Evolutionary conservation across 1,140 invertebrate genomes (phyloP), one percentile per base, ranked within the genome.

Genomic region (Nasonia giraulti): DNA sequence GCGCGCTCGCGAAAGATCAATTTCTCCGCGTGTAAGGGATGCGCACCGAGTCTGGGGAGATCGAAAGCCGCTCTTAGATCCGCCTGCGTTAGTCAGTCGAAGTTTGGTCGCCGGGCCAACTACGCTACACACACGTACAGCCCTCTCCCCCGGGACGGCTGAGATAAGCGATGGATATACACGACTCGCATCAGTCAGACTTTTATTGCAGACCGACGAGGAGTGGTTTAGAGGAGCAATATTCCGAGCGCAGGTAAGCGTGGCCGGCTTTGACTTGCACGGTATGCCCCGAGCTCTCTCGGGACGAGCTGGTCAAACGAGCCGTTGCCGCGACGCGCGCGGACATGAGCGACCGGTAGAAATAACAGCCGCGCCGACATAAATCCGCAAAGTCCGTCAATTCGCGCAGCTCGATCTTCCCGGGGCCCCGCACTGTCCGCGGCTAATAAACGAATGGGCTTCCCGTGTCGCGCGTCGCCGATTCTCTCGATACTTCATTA

Each of bases 1-100:
- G 10, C 47, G 10, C 47, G 62, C n/a, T 14, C 55, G 50, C 66
- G 44, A 83, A 83, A 68, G 79, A 85, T 81, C 84, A 85, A 77
- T 75, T 81, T 81, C 62, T 68, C 44, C 75, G 14, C 23, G 20
- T 31, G 50, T n/a, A 37, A n/a, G 81, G 73, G 50, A 10, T 66
- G 71, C 12, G 1, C n/a, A 20, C 3, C n/a, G 0, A 47, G 62
- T 27, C 40, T 73, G 12, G 74, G 37, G 74, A 75, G 12, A 55
- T 62, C 55, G 55, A 62, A 62, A 50, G 47, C 47, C 20, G 55
- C 55, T 62, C 55, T 62, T 62, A 62, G 10, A 75, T 71, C 33
- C 6, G 44, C 27, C 27, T 55, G 68, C 68, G 23, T n/a, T 62
- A 62, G 20, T 62, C 14, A 62, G 14, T 20, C 47, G 11, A 10